Conservation (phyloP, 2,888 invertebrate species). For the Hypselothyrea guttata region DNA sequence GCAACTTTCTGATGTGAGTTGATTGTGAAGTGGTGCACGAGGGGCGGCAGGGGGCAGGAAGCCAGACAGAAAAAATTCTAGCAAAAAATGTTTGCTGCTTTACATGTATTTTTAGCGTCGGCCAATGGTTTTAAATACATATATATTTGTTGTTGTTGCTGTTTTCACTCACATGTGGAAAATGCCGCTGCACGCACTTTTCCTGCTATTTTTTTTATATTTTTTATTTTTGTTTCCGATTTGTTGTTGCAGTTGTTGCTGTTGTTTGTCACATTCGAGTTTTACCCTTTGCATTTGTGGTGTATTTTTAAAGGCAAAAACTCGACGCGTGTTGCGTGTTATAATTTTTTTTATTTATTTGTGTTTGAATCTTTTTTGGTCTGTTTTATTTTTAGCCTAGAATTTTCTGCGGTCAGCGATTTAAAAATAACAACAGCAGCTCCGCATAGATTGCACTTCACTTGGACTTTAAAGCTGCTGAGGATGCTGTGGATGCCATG, state of each 20-base stretch:
- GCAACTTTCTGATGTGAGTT: constrained; percentile 4
- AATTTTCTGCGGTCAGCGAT: constrained; percentile 70
- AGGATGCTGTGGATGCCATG: not conserved
- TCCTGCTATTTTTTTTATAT: constrained; percentile 19
- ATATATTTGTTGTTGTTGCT: too few species aligned
- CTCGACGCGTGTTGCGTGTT: constrained; percentile 43
- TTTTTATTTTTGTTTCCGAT: constrained; percentile 28
- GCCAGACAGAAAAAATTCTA: constrained; percentile 25
- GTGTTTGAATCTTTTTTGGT: constrained; percentile 47
- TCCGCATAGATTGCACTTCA: constrained; percentile 54
- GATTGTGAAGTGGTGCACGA: not conserved
- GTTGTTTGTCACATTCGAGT: constrained; percentile 66
- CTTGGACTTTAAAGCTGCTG: constrained; percentile 40
- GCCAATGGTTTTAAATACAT: constrained; percentile 31
- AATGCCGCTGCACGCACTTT: constrained; percentile 57
- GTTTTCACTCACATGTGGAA: constrained; percentile 60
- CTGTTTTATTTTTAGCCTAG: constrained; percentile 65
- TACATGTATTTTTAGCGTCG: constrained; percentile 43
- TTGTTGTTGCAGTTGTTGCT: constrained; percentile 22
- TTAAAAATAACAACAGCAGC: constrained; percentile 69
- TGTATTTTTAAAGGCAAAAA: constrained; percentile 53
- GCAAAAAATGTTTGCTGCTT: constrained; percentile 43
- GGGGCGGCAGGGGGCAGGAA: not conserved
- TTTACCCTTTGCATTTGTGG: constrained; percentile 68
- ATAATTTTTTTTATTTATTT: constrained; percentile 52